Conservation (phyloP, 2,797 vertebrate species). For the Takifugu ocellatus region DNA sequence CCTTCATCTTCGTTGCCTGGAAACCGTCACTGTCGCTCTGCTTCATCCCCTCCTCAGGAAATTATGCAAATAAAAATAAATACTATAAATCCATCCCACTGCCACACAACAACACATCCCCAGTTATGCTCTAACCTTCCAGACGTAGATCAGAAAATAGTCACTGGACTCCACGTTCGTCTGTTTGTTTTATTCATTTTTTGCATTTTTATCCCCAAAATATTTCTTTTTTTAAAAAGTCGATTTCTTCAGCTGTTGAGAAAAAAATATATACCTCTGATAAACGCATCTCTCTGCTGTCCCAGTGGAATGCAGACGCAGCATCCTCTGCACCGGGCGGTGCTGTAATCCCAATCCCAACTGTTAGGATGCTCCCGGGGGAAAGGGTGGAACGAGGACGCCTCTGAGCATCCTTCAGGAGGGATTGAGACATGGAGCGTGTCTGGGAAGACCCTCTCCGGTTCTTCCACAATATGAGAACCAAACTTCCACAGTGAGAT, state of each 20-base stretch:
- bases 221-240: slow-evolving; percentile 72
- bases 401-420: slow-evolving; percentile 55
- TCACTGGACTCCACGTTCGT: slow-evolving; percentile 49
- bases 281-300: slow-evolving; percentile 62
- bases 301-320: slow-evolving; percentile 50
- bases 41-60: slow-evolving; percentile 54
- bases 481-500: slow-evolving; percentile 44
- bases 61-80: slow-evolving; percentile 74
- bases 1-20: slow-evolving; percentile 31
- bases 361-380: slow-evolving; percentile 48
- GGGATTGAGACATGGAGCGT: slow-evolving; percentile 43
- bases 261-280: slow-evolving; percentile 82
- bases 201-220: slow-evolving; percentile 79
- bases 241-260: slow-evolving; percentile 69
- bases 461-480: slow-evolving; percentile 32
- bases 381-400: slow-evolving; percentile 39
- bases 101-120: slow-evolving; percentile 62
- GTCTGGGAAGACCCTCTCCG: slow-evolving; percentile 39
- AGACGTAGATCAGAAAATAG: slow-evolving; percentile 77
- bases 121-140: slow-evolving; percentile 54
- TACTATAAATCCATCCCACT: slow-evolving; percentile 65
- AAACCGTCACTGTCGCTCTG: slow-evolving; percentile 29
- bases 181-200: slow-evolving; percentile 45
- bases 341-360: slow-evolving; percentile 41
- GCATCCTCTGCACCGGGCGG: slow-evolving; percentile 30